Evolutionary conservation across 64 coral and sea anemone species (phyloP).

Genomic region (Platygyra sinensis): DNA sequence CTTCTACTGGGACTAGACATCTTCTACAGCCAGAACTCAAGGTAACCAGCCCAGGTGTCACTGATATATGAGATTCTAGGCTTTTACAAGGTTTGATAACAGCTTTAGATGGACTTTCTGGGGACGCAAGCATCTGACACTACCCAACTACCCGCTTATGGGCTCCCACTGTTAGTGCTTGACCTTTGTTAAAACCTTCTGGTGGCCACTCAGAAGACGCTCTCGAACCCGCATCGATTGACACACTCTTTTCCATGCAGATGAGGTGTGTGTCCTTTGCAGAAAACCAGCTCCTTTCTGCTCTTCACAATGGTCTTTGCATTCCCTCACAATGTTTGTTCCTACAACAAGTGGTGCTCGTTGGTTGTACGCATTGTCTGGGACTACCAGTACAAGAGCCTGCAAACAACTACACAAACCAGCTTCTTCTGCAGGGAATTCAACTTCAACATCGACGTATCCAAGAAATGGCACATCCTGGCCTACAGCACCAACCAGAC

Average conservation of each 20-base stretch:
- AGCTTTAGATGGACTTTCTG: slow-evolving; percentile 14
- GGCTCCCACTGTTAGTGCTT: slow-evolving; percentile 27
- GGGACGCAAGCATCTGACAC: slow-evolving; percentile 27
- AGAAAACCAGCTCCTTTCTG: no score
- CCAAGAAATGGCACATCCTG: no score
- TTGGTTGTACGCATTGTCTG: no score
- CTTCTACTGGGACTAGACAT: slow-evolving; percentile 30
- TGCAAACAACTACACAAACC: no score
- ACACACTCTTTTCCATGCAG: slow-evolving; percentile 56
- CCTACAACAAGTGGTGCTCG: no score
- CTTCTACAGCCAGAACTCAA: slow-evolving; percentile 21
- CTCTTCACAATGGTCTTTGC: no score
- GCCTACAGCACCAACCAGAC: no score
- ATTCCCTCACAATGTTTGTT: no score
- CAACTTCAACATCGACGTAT: no score
- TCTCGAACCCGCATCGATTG: slow-evolving; percentile 44
- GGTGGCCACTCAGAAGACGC: slow-evolving; percentile 41
- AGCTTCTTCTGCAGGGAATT: no score
- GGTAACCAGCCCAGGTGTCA: slow-evolving; percentile 28
- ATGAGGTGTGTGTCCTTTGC: slow-evolving; percentile 48
- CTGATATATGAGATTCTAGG: slow-evolving; percentile 34
- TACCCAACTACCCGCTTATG: slow-evolving; percentile 38
- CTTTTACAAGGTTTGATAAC: neutral
- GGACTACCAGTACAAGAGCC: no score
- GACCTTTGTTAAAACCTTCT: neutral